A percentile compares a stretch with the other conserved stretches of the same genome.
These are phyloP conservation scores for Blastomussa wellsi DNA, from an alignment of 92 coral and sea anemone species.

Conservation along the genomic window DNA sequence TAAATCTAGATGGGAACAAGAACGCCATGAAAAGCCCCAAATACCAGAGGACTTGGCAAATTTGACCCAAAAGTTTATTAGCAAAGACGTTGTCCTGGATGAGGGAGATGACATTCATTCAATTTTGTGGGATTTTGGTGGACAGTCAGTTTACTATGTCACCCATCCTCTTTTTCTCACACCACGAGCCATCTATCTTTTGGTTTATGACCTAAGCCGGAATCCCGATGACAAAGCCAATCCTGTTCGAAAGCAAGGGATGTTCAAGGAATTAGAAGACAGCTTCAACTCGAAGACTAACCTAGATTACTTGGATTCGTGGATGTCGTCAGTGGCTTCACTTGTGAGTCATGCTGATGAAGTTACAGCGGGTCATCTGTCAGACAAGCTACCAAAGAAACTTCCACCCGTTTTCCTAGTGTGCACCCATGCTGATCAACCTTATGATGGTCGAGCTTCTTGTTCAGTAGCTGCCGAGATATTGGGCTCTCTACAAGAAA, in stretches of 20 bases:
- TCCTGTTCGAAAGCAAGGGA: not conserved
- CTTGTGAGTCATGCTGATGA: not conserved
- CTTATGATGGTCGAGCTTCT: slow-evolving; percentile 22
- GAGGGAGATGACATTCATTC: not conserved
- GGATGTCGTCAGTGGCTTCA: slow-evolving; percentile 54
- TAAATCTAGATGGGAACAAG: not conserved
- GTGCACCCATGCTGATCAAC: slow-evolving; percentile 57
- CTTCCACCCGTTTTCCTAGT: slow-evolving; percentile 52
- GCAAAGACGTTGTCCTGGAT: not conserved
- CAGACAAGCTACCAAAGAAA: slow-evolving; percentile 12
- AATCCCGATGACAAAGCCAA: not conserved
- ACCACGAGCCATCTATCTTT: not conserved
- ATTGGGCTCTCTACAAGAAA: slow-evolving; percentile 10
- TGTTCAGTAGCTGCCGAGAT: slow-evolving; percentile 38
- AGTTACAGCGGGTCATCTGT: not conserved
- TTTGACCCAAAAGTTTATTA: not conserved
- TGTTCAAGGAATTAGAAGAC: not conserved
- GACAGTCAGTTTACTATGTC: slow-evolving; percentile 1
- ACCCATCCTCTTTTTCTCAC: slow-evolving; percentile 3
- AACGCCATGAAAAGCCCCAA: not conserved
- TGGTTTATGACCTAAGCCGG: not conserved
- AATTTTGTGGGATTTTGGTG: slow-evolving; percentile 4
- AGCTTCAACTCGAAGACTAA: slow-evolving; percentile 4
- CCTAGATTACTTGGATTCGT: slow-evolving; percentile 54
- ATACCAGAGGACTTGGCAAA: not conserved